phyloP scores from a whole-genome alignment of 35 echinoderm and acorn worm species.

The Ophioderma brevispina region DNA sequence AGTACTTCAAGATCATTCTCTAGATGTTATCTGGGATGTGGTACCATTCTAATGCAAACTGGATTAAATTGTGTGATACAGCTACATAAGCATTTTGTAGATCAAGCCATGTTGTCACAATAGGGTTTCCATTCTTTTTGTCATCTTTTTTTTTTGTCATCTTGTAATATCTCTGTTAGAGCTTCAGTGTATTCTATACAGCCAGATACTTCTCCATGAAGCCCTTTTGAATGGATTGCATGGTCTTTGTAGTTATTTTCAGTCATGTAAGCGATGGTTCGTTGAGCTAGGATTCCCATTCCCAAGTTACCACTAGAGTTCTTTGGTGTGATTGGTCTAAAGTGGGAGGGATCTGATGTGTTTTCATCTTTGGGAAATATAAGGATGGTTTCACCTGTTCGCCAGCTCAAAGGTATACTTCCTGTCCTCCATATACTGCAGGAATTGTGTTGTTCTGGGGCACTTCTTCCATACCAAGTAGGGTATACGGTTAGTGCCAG shows the following conservation, averaged over 20 bases:
- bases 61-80: too few relatives aligned
- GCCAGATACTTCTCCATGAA: neutral
- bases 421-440: slow-evolving; percentile 3
- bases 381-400: neutral
- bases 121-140: neutral
- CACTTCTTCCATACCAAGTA: neutral
- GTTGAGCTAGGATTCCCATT: neutral
- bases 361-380: neutral
- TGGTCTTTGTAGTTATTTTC: neutral
- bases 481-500: too few relatives aligned
- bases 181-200: neutral
- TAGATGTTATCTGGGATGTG: too few relatives aligned
- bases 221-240: neutral
- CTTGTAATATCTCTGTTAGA: neutral
- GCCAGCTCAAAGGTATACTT: neutral
- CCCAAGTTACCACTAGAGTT: neutral
- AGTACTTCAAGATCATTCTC: too few relatives aligned
- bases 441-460: neutral
- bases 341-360: neutral
- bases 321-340: slow-evolving; percentile 5
- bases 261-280: neutral
- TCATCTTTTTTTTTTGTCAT: neutral
- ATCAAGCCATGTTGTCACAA: neutral
- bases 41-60: too few relatives aligned
- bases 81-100: neutral